Conservation (phyloP, 2,797 vertebrate genomes). For the Bufotes viridis region DNA sequence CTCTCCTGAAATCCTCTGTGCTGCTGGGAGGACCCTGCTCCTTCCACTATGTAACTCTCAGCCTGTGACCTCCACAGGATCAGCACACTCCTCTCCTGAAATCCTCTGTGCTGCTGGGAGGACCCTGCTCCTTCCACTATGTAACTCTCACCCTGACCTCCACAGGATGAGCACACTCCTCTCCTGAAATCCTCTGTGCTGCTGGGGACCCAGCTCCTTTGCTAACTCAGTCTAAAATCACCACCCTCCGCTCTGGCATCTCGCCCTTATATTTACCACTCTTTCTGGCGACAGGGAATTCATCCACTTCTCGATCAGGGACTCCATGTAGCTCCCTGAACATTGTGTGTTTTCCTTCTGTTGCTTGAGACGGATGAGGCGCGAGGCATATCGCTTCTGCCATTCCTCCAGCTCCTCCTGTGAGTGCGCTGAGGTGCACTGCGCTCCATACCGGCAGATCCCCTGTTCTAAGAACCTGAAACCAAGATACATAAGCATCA, state of each 20-base stretch:
- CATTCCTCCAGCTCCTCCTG: constrained; percentile 97
- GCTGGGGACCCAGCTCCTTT: no score
- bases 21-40: no score
- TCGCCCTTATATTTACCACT: constrained; percentile 82
- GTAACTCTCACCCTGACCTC: not conserved
- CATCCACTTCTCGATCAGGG: constrained; percentile 99
- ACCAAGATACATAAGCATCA: not conserved
- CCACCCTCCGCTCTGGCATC: no score
- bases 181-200: not conserved
- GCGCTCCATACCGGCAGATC: constrained; percentile 95
- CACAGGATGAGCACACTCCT: not conserved
- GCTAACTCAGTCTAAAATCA: no score
- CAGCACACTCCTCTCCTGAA: not conserved
- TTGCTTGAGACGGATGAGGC: constrained; percentile 94
- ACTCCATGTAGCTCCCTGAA: constrained; percentile 96
- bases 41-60: no score
- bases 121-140: not conserved
- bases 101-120: no score
- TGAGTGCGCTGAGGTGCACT: constrained; percentile 98
- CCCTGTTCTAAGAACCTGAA: constrained; percentile 96
- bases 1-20: no score
- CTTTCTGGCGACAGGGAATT: constrained; percentile 97
- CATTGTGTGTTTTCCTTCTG: constrained; percentile 96
- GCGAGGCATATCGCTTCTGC: constrained; percentile 97
- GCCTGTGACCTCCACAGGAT: no score